Evolutionary conservation across 2,888 invertebrate species (phyloP).

Genomic region (Lochmaea crataegi): DNA sequence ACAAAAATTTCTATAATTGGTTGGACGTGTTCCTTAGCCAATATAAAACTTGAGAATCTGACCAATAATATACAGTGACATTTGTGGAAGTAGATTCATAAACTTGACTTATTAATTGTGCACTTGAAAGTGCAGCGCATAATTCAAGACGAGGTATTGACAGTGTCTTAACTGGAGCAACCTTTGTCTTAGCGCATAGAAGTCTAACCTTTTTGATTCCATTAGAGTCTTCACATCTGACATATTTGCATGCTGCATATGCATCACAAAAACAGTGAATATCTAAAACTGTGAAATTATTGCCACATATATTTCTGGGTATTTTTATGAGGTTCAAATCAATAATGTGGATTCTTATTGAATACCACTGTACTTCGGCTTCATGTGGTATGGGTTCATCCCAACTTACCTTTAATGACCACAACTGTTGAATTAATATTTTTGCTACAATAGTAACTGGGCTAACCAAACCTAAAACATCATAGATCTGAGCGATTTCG

Average conservation of each 20-base stretch:
- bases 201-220: background rate
- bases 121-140: background rate
- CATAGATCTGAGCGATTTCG: no score
- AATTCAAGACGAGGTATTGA: background rate
- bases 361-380: no score
- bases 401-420: no score
- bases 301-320: background rate
- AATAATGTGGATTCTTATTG: background rate
- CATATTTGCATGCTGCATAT: background rate
- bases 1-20: no score
- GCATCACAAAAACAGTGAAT: conserved; percentile 2
- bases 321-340: background rate
- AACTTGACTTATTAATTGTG: background rate
- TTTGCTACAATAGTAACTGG: no score
- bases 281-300: background rate
- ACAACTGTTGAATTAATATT: no score
- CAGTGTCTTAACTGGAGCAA: background rate
- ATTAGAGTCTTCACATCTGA: background rate
- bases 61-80: background rate
- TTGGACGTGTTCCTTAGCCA: background rate
- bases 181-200: background rate
- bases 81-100: background rate
- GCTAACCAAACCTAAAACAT: no score
- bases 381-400: no score
- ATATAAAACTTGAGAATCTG: background rate